These are phyloP conservation scores for Probaryconus sp. DNA, from an alignment of 1,140 invertebrate genomes.

Conservation along the genomic window DNA sequence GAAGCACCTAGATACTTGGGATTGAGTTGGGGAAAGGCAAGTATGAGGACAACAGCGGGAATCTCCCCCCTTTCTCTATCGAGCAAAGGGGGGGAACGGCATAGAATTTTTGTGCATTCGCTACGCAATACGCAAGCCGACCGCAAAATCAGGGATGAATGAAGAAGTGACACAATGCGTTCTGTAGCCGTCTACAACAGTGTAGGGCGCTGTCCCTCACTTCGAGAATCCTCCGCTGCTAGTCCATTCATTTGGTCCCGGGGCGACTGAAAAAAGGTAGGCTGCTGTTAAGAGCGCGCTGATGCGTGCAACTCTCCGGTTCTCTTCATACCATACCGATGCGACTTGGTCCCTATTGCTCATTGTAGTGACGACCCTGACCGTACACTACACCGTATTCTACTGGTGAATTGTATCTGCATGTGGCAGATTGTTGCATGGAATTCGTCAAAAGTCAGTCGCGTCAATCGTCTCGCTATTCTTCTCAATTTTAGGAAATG, in stretches of 20 bases:
- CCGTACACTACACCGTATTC: conserved; percentile 38
- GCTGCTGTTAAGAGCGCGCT: conserved; percentile 74
- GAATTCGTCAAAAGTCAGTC: conserved; percentile 66
- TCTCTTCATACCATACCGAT: conserved; percentile 52
- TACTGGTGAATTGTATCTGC: conserved; percentile 72
- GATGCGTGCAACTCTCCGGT: conserved; percentile 72
- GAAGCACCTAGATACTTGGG: too few species aligned
- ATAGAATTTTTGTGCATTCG: conserved; percentile 70
- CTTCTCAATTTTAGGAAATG: conserved; percentile 10
- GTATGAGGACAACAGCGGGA: conserved; percentile 41
- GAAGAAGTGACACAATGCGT: conserved; percentile 76
- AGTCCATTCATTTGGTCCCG: conserved; percentile 57
- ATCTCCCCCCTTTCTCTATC: too few species aligned
- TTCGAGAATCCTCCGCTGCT: conserved; percentile 51
- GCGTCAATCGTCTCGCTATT: conserved; percentile 19
- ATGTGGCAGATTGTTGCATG: conserved; percentile 69
- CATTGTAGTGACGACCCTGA: conserved; percentile 53
- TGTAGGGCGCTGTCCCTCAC: conserved; percentile 56
- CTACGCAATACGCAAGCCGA: conserved; percentile 77
- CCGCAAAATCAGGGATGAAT: conserved; percentile 77
- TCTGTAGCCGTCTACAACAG: conserved; percentile 42
- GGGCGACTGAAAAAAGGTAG: conserved; percentile 64
- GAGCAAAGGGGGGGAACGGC: conserved; percentile 43
- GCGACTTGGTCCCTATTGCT: conserved; percentile 55
- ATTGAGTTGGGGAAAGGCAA: background rate